These are phyloP conservation scores for Oreochromis tanganicae DNA, from an alignment of 2,113 vertebrate species.

Conservation along the genomic window DNA sequence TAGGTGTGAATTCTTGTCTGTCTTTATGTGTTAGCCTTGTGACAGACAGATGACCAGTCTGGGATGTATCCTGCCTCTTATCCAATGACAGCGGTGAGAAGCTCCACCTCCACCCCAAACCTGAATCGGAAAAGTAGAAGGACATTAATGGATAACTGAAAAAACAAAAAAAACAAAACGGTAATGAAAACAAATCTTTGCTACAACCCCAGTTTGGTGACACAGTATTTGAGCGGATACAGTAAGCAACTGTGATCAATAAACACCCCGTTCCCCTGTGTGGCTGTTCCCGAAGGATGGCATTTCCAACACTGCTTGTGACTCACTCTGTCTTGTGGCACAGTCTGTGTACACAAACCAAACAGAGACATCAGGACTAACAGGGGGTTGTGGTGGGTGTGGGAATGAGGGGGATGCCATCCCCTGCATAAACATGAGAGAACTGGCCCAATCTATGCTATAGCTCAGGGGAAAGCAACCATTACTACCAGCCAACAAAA, in stretches of 20 bases:
- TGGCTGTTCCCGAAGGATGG: background rate
- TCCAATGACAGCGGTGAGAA: background rate
- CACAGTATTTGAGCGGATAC: background rate
- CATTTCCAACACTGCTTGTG: background rate
- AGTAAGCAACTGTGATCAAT: background rate
- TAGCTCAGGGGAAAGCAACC: background rate
- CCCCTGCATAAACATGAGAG: conserved; percentile 35
- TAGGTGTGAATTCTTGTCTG: background rate
- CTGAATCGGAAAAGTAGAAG: background rate
- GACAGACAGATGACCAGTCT: background rate
- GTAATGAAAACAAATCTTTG: background rate
- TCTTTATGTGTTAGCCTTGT: background rate
- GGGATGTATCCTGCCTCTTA: background rate
- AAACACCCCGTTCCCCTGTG: background rate
- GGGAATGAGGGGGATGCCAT: background rate
- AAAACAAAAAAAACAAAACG: too few species aligned
- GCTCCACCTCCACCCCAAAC: fast-evolving
- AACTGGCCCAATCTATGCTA: background rate
- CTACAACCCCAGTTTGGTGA: background rate
- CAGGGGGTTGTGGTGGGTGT: background rate
- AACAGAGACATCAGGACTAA: conserved; percentile 19
- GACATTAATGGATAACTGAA: fast-evolving
- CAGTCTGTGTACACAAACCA: background rate
- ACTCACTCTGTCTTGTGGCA: conserved; percentile 10
- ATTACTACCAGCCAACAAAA: background rate